Evolutionary conservation across 2,888 invertebrate species (phyloP).

Genomic region (Clunio marinus): DNA sequence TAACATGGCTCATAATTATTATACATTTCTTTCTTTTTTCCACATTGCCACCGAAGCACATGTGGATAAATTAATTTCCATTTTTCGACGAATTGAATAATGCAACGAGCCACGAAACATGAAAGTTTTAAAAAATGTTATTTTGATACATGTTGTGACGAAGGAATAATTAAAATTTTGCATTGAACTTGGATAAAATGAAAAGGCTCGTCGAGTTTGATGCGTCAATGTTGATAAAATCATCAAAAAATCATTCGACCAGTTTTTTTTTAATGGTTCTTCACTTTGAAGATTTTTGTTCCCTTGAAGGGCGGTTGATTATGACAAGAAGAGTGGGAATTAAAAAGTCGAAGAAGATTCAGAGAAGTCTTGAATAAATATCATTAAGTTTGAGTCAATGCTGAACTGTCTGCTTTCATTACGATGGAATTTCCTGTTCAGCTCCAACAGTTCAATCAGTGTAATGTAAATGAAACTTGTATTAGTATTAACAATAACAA

Average conservation of each 20-base stretch:
- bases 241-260: constrained; percentile 34
- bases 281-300: neutral
- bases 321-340: neutral
- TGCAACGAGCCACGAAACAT: neutral
- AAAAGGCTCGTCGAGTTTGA: neutral
- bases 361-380: too few species aligned
- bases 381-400: too few species aligned
- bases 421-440: too few species aligned
- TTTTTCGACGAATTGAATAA: constrained; percentile 11
- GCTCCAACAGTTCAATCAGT: too few species aligned
- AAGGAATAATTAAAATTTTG: constrained; percentile 23
- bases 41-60: neutral
- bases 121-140: constrained; percentile 4
- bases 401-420: too few species aligned
- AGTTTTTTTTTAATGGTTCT: neutral
- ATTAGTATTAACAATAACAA: too few species aligned
- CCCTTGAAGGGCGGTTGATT: neutral
- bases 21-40: neutral
- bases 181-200: neutral
- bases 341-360: too few species aligned
- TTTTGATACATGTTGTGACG: constrained; percentile 6
- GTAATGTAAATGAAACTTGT: too few species aligned
- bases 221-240: constrained; percentile 8
- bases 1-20: neutral
- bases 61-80: neutral